Percentiles rank a stretch among this genome's conserved stretches.
Conservation (phyloP, 2,888 invertebrate species). For the Candidula unifasciata region DNA sequence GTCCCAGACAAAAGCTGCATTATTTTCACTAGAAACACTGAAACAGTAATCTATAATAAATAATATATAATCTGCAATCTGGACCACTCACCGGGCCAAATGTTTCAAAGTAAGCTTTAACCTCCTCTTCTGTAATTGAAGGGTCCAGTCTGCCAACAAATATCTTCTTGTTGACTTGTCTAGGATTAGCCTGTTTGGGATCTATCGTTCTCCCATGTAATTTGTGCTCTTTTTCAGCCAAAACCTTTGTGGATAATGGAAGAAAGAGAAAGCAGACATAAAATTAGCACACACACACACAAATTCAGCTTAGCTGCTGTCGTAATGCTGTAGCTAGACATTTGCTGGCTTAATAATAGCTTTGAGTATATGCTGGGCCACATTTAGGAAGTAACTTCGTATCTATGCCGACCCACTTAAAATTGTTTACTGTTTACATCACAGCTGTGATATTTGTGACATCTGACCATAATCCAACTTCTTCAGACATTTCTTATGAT, state of each 20-base stretch:
- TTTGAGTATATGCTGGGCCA: no score
- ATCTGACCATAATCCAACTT: no score
- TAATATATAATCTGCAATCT: background rate
- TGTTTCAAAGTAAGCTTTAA: constrained; percentile 92
- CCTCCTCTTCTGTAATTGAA: constrained; percentile 94
- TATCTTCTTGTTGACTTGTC: constrained; percentile 84
- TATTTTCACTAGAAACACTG: background rate
- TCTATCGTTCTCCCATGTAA: constrained; percentile 97
- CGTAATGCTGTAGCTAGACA: no score
- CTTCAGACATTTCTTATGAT: no score
- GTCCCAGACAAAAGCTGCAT: background rate
- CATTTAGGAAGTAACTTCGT: no score
- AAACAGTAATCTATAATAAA: background rate
- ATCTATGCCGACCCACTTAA: no score
- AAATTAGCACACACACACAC: background rate
- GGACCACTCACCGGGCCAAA: constrained; percentile 88
- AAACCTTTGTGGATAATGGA: constrained; percentile 59
- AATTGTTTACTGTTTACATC: no score
- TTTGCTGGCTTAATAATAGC: no score
- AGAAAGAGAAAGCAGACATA: background rate
- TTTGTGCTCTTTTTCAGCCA: constrained; percentile 82
- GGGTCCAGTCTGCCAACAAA: constrained; percentile 96
- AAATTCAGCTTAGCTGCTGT: background rate
- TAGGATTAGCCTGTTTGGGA: constrained; percentile 95
- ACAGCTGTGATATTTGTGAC: no score